Base-by-base conservation (phyloP, 2,797 vertebrate species). In the Sparus aurata region DNA sequence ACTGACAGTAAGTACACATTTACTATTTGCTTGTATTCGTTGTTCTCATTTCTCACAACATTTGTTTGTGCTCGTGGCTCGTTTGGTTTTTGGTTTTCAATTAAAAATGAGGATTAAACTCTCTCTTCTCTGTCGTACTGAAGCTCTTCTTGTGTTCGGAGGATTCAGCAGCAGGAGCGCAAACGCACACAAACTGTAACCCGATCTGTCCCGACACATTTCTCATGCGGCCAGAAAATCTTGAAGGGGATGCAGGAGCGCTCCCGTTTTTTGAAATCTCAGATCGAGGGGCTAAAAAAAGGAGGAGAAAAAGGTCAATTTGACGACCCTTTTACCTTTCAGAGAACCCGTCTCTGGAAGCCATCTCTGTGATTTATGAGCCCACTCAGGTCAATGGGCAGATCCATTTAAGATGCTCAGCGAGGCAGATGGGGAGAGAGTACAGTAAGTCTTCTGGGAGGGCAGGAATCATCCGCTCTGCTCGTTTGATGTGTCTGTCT, bases 311-410 rank as follows among this genome's bases (percentile, higher is more conserved):
- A 61, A 41, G 27, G 64, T 73, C 23, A 27, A 49, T 70, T 75
- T 82, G 34, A 38, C 73, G 85, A 91, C 78, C 79, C 85, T 81
- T 78, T 87, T 89, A 87, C 80, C 90, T 86, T 65, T 57, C 53
- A 27, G 71, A 83, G 81, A 65, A 72, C 69, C 76, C 77, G 75
- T 76, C 83, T 87, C 84, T 90, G 80, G 79, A 90, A 87, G 68
- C 65, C 85, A 88, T 89, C 81, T 65, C 43, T 3, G 77, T 86
- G 82, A 89, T 88, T 89, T 91, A 90, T 9, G 76, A 82, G 76
- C 74, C 60, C 46, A n/a, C 87, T 88, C 87, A 82, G 90, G 91
- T 92, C 91, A 90, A 45, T 82, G 85, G 89, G 82, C 84, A 86
- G 70, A 80, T 86, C 79, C 85, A 88, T 88, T 90, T 86, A 72